A percentile compares a stretch with the other conserved stretches of the same genome.
These are phyloP conservation scores for Trigoniulus corallinus DNA, from an alignment of 1,140 invertebrate genomes.

Conservation along the genomic window DNA sequence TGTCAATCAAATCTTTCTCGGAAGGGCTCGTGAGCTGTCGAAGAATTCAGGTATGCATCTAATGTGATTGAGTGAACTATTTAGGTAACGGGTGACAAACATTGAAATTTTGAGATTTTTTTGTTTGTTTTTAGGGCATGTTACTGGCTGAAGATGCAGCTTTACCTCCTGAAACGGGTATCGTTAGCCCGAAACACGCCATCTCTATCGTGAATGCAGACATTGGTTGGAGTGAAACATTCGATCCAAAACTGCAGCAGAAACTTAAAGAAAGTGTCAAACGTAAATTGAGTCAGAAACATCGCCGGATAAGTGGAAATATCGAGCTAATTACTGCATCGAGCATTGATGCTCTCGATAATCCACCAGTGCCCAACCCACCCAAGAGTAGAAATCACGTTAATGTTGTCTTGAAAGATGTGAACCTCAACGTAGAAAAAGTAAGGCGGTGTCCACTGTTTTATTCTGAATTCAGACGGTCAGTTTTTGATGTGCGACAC, in stretches of 20 bases:
- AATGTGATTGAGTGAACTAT: too few relatives aligned
- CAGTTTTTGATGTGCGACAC: background rate
- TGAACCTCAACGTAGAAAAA: background rate
- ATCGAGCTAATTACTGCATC: too few relatives aligned
- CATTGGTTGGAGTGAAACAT: background rate
- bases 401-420: background rate
- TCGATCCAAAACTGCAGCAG: background rate
- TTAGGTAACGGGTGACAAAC: too few relatives aligned
- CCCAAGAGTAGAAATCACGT: background rate
- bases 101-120: background rate
- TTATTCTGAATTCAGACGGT: background rate
- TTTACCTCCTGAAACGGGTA: background rate
- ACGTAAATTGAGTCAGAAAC: too few relatives aligned
- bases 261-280: too few relatives aligned
- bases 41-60: slow-evolving; percentile 6
- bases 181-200: background rate
- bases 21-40: slow-evolving; percentile 1
- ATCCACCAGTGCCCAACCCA: background rate
- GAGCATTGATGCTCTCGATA: background rate
- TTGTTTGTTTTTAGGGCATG: background rate
- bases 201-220: background rate
- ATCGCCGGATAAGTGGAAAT: too few relatives aligned
- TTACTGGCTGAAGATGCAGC: background rate
- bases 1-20: background rate
- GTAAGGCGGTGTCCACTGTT: background rate